phyloP scores from a whole-genome alignment of 2,113 vertebrate species.

The Aphyosemion australe region DNA sequence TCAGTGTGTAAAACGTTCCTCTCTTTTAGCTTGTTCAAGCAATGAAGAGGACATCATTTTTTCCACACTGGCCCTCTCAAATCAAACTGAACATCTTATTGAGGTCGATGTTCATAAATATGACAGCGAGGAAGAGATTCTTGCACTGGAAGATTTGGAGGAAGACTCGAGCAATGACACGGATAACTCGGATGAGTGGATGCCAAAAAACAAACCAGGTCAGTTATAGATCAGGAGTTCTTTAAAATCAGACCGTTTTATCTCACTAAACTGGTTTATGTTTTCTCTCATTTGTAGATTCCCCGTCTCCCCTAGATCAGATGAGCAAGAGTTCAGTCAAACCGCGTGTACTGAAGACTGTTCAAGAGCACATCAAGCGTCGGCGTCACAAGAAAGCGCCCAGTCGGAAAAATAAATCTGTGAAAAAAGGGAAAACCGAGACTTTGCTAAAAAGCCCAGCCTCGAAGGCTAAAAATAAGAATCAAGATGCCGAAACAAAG shows the following conservation, averaged over 20 bases:
- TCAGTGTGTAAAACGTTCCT: slow-evolving; percentile 2
- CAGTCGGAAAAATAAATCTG: neutral
- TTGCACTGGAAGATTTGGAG: slow-evolving; percentile 22
- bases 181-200: slow-evolving; percentile 25
- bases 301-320: slow-evolving; percentile 19
- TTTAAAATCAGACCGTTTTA: neutral
- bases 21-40: slow-evolving; percentile 29
- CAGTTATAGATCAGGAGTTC: neutral
- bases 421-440: slow-evolving; percentile 11
- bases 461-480: slow-evolving; percentile 3
- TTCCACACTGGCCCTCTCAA: slow-evolving; percentile 35
- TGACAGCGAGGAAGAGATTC: slow-evolving; percentile 20
- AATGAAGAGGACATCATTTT: slow-evolving; percentile 37
- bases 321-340: slow-evolving; percentile 41
- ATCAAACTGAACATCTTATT: slow-evolving; percentile 12
- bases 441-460: slow-evolving; percentile 11
- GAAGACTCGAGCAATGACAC: slow-evolving; percentile 18
- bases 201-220: slow-evolving; percentile 53
- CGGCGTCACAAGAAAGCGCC: slow-evolving; percentile 1
- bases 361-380: slow-evolving; percentile 50
- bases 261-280: slow-evolving; percentile 1
- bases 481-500: neutral
- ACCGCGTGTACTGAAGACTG: slow-evolving; percentile 35
- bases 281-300: slow-evolving; percentile 37
- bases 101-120: slow-evolving; percentile 22